These are phyloP conservation scores for Petrocephalus zakoni DNA, from an alignment of 2,113 vertebrate genomes.

Conservation along the genomic window DNA sequence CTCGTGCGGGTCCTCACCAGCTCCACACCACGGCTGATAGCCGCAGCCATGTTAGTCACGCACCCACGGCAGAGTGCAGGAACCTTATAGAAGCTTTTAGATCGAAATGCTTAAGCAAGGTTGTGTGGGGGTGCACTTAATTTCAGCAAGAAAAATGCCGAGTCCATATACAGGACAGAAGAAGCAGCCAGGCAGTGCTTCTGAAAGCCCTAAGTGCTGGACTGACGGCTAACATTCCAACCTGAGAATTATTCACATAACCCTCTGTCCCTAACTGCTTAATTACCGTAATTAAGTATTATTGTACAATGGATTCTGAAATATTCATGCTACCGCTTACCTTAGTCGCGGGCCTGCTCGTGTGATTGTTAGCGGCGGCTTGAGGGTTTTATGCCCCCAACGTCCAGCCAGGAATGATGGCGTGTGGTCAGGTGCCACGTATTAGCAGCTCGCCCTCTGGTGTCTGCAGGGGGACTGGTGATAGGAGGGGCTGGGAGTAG, in stretches of 20 bases:
- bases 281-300: constrained; percentile 25
- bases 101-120: constrained; percentile 30
- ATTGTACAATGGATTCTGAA: constrained; percentile 23
- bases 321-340: constrained; percentile 23
- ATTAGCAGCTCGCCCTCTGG: not conserved
- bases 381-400: not conserved
- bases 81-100: constrained; percentile 28
- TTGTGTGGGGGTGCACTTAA: constrained; percentile 58
- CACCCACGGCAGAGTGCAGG: constrained; percentile 24
- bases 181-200: not conserved
- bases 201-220: constrained; percentile 9
- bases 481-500: not conserved
- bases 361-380: constrained; percentile 13
- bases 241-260: constrained; percentile 9
- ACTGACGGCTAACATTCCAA: constrained; percentile 16
- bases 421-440: not conserved
- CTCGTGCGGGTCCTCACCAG: not conserved
- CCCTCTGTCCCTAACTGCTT: constrained; percentile 23
- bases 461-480: not conserved
- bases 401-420: not conserved
- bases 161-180: constrained; percentile 42
- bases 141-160: constrained; percentile 49
- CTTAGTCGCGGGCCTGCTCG: constrained; percentile 11
- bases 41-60: constrained; percentile 4
- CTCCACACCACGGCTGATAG: constrained; percentile 2